Percentiles rank a stretch among this genome's conserved stretches.
These are phyloP conservation scores for Bradysia coprophila DNA, from an alignment of 1,140 invertebrate genomes.

Conservation along the genomic window DNA sequence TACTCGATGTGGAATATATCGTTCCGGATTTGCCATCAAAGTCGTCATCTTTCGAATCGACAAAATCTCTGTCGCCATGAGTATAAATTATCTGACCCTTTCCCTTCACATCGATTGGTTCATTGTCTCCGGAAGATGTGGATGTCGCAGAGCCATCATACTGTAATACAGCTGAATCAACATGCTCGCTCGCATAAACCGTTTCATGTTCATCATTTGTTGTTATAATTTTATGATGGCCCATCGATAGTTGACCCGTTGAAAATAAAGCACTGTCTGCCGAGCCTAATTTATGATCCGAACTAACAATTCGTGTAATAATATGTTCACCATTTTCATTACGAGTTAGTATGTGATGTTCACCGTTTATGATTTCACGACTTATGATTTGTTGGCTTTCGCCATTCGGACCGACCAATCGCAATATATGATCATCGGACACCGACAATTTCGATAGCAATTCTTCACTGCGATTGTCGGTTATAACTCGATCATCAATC, in stretches of 20 bases:
- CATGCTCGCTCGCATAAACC: background rate
- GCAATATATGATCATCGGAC: conserved; percentile 23
- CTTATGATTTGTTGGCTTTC: conserved; percentile 24
- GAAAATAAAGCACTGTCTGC: background rate
- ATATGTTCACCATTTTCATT: conserved; percentile 24
- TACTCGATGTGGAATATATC: background rate
- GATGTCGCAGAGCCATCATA: background rate
- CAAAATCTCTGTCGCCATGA: conserved; percentile 13
- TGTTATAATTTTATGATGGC: background rate
- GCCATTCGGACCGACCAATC: conserved; percentile 19
- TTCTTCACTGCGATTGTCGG: conserved; percentile 6
- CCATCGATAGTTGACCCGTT: background rate
- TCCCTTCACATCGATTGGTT: background rate
- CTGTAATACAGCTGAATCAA: background rate
- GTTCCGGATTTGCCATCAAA: background rate
- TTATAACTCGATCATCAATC: conserved; percentile 1
- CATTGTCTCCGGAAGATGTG: background rate
- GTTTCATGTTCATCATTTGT: background rate
- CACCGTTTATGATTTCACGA: conserved; percentile 23
- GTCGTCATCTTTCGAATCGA: conserved; percentile 11
- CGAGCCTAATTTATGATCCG: background rate
- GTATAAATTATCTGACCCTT: conserved; percentile 21
- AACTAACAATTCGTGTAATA: conserved; percentile 22
- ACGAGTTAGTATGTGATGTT: conserved; percentile 22
- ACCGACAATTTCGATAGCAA: conserved; percentile 22